Base-by-base conservation (phyloP, 2,797 vertebrate genomes). In the Lepidocolaptes lacrymiger region DNA sequence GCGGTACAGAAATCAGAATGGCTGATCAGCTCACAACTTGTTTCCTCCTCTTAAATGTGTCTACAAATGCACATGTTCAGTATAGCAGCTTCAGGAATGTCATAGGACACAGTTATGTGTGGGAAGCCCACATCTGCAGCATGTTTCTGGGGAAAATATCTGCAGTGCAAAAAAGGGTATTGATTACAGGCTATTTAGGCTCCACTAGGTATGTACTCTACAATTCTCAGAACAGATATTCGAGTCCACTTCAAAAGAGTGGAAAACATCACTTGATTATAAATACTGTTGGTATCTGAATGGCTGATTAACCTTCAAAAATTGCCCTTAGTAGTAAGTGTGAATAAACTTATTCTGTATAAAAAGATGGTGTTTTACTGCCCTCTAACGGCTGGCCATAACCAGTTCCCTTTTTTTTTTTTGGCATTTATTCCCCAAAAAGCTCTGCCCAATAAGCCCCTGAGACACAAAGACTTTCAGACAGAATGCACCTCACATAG, bases 321-420 rank as follows among this genome's bases (percentile, higher is more conserved):
- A 41, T 26, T 2, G n/a, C 9, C 77, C 54, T 85, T 27, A 1
- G 22, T 20, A 23, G 3, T 30, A 9, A 36, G 5, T 6, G 34
- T 2, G 39, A 49, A 5, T 22, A 36, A 61, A n/a, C 30, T 0
- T 7, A 19, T 4, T 7, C 10, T 7, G 20, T 20, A 55, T 22
- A 28, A 61, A 95, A 66, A 66, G 5, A 39, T 49, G 55, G 93
- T 95, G 27, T 91, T 85, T 93, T 88, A 80, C 89, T 97, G 97
- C 97, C 97, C 97, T 95, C 98, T 98, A 91, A 80, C 4, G 98
- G 93, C 80, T 80, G 5, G 1, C 11, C 1, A 11, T 4, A 52
- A 17, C 28, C 63, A 52, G 36, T 9, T 37, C 28, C 9, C 1
- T 17, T 34, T 52, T 21, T 46, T 18, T 52, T 28, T 2, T 5